Percentiles rank a stretch among this genome's conserved stretches.
These are phyloP conservation scores for Orycteropus afer DNA, from an alignment of 2,113 vertebrate genomes.

Conservation along the genomic window DNA sequence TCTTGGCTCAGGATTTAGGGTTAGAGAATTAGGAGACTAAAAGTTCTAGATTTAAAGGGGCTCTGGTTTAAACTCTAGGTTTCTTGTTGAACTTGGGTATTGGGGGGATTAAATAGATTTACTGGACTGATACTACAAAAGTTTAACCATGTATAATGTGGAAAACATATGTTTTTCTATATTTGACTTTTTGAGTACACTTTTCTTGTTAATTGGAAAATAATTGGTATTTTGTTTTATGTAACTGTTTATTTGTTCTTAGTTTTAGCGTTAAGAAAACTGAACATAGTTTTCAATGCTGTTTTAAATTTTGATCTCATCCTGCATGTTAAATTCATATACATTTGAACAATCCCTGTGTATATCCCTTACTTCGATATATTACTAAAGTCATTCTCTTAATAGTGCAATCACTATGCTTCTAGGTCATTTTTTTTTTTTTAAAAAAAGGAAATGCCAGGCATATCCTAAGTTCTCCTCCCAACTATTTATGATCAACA, in stretches of 20 bases:
- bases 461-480: neutral
- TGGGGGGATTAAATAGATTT: neutral
- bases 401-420: neutral
- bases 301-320: neutral
- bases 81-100: neutral
- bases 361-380: neutral
- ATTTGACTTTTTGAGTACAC: neutral
- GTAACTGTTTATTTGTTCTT: neutral
- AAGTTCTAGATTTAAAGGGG: neutral
- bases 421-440: neutral
- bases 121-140: neutral
- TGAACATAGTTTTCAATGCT: neutral
- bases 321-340: constrained; percentile 20
- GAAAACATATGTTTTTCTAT: neutral
- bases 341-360: neutral
- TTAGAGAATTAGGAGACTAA: neutral
- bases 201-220: constrained; percentile 8
- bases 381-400: neutral
- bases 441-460: neutral
- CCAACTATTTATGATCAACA: neutral
- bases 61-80: neutral
- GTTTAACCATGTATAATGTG: neutral
- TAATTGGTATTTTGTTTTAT: neutral
- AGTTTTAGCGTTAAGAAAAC: neutral
- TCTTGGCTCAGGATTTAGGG: neutral